Evolutionary conservation across 2,113 vertebrate species (phyloP).

Genomic region (Megaceryle torquata): DNA sequence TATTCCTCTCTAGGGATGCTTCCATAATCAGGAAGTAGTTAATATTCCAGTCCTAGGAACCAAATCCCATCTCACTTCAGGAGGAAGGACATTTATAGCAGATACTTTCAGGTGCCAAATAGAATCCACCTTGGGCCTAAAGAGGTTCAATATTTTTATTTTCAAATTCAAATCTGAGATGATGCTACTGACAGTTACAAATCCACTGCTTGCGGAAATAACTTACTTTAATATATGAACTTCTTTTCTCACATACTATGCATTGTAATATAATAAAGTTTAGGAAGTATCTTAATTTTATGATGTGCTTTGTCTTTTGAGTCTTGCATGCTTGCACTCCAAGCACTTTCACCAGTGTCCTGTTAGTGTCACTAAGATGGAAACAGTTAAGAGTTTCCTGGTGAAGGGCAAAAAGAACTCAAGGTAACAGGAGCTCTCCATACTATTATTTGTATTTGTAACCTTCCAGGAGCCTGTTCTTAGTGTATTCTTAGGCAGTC

Average conservation of each 20-base stretch:
- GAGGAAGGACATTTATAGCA: not conserved
- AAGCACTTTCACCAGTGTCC: not conserved
- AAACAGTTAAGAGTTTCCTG: not conserved
- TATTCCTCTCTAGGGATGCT: not conserved
- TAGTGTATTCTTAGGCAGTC: not conserved
- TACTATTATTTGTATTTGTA: not conserved
- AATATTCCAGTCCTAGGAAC: not conserved
- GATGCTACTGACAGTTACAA: not conserved
- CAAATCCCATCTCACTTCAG: not conserved
- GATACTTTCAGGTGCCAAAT: not conserved
- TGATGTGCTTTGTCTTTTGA: not conserved
- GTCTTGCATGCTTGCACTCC: not conserved
- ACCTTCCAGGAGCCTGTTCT: not conserved
- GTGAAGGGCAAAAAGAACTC: not conserved
- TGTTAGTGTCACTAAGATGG: not conserved
- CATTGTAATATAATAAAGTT: not conserved
- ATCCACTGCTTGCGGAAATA: not conserved
- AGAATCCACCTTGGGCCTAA: not conserved
- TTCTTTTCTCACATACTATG: not conserved
- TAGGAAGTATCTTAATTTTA: not conserved
- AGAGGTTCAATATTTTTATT: not conserved
- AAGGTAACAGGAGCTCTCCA: not conserved
- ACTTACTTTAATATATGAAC: not conserved
- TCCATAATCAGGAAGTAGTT: not conserved
- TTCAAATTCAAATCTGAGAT: not conserved